Conservation (phyloP, 1,140 invertebrate species). For the Plutomurus gul region DNA sequence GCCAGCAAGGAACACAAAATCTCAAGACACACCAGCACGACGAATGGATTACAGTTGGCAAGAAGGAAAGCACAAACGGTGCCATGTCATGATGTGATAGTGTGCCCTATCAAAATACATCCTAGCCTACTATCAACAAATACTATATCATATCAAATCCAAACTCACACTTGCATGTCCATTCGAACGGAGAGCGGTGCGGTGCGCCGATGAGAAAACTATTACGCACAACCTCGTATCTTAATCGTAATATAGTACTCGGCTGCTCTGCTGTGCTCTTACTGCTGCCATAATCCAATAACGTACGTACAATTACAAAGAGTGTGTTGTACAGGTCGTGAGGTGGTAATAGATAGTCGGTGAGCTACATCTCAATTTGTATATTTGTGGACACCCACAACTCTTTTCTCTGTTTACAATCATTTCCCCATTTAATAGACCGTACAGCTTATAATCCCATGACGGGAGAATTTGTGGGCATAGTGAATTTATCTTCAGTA, state of each 20-base stretch:
- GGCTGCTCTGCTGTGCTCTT: background rate
- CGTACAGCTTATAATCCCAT: background rate
- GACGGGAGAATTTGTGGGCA: background rate
- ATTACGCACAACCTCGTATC: background rate
- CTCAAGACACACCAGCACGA: background rate
- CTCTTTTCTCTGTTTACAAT: background rate
- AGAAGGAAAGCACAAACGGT: background rate
- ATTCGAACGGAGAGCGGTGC: background rate
- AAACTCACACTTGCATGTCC: background rate
- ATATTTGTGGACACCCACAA: constrained; percentile 43
- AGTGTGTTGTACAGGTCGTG: no score
- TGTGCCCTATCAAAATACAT: constrained; percentile 13
- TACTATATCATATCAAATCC: constrained; percentile 38
- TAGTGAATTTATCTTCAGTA: background rate
- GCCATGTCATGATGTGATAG: background rate
- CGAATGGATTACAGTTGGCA: background rate
- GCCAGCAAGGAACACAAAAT: background rate
- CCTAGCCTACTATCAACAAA: constrained; percentile 14
- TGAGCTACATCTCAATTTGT: background rate
- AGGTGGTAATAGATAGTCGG: background rate
- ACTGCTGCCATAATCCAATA: background rate
- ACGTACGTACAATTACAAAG: background rate
- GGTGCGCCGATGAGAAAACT: background rate
- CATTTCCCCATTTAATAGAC: background rate
- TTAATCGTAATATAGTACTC: background rate